Conservation (phyloP, 2,888 invertebrate species). For the Zelleria hepariella region DNA sequence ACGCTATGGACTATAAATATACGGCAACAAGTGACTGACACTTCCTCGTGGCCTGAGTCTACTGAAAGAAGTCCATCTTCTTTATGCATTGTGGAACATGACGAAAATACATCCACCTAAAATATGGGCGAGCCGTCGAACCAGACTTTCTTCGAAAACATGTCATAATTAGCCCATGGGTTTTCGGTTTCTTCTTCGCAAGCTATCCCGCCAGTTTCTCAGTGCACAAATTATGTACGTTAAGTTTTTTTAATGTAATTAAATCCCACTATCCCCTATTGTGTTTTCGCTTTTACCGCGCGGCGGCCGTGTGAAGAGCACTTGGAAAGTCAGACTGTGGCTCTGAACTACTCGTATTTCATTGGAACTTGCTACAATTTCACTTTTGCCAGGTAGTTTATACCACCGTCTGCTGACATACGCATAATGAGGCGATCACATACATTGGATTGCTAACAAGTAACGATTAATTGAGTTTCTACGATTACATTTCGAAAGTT, state of each 20-base stretch:
- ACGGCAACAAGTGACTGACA: neutral
- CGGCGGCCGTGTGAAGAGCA: conserved; percentile 35
- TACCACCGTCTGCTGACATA: neutral
- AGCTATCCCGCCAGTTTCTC: neutral
- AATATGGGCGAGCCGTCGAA: neutral
- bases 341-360: conserved; percentile 20
- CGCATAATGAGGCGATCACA: neutral
- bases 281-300: conserved; percentile 31
- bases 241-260: conserved; percentile 21
- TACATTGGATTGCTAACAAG: too few species aligned
- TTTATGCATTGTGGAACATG: neutral
- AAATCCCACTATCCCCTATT: conserved; percentile 21
- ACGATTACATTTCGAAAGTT: neutral
- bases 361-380: conserved; percentile 22
- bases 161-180: neutral
- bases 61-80: neutral
- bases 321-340: conserved; percentile 27
- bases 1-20: conserved; percentile 4
- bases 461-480: too few species aligned
- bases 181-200: neutral
- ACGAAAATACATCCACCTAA: neutral
- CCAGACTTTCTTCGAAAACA: neutral
- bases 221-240: neutral
- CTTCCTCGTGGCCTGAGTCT: neutral
- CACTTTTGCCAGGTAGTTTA: conserved; percentile 22